These are phyloP conservation scores for Enoplolaimus lenunculus DNA, from an alignment of 2,888 invertebrate species.

Conservation along the genomic window DNA sequence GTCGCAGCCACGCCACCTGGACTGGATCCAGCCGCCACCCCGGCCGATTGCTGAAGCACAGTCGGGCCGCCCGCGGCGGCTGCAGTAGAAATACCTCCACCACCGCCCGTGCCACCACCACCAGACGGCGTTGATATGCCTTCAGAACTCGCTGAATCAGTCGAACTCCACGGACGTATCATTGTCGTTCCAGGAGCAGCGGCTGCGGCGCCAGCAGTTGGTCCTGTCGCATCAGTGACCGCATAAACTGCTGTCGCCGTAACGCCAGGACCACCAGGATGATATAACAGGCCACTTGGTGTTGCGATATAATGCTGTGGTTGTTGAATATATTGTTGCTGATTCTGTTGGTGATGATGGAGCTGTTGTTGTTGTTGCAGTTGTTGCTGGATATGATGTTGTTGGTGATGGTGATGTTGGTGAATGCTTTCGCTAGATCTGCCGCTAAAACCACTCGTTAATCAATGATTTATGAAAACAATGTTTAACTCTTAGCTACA, in stretches of 20 bases:
- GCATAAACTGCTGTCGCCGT: no score
- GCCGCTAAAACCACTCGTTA: conserved; percentile 1
- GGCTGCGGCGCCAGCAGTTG: neutral
- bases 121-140: neutral
- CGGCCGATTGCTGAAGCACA: neutral
- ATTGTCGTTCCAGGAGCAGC: no score
- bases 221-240: neutral
- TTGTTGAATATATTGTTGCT: neutral
- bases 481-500: no score
- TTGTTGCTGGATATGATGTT: neutral
- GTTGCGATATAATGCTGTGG: neutral
- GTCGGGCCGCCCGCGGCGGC: neutral
- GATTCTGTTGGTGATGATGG: neutral
- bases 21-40: neutral
- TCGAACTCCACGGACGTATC: conserved; percentile 16
- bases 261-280: neutral
- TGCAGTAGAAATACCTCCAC: neutral
- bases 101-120: neutral
- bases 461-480: no score
- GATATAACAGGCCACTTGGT: neutral
- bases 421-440: conserved; percentile 14
- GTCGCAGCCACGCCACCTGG: neutral
- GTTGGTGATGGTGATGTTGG: neutral
- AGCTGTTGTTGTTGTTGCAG: neutral
- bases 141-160: conserved; percentile 2